Percentiles rank a stretch among this genome's conserved stretches.
Evolutionary conservation across 2,888 invertebrate species (phyloP).

Genomic region (Cremastobaeus sp.): DNA sequence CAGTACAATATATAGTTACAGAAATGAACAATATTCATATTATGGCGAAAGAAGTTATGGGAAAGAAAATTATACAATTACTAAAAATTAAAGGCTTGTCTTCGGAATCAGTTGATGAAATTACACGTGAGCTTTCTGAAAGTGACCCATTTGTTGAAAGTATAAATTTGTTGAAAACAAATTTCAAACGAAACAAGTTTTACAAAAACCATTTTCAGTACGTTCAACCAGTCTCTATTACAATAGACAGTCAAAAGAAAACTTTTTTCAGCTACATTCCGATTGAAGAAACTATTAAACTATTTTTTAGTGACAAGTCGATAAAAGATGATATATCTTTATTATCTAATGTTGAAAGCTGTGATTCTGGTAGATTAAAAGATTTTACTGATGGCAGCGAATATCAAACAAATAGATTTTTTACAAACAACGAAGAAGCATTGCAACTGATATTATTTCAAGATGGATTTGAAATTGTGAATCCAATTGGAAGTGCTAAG

Average conservation of each 20-base stretch:
- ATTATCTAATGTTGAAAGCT: background rate
- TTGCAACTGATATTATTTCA: constrained; percentile 65
- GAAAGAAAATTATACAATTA: background rate
- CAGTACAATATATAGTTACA: background rate
- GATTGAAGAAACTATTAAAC: constrained; percentile 10
- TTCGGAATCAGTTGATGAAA: background rate
- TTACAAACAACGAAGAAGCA: constrained; percentile 59
- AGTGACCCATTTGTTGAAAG: background rate
- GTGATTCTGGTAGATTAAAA: constrained; percentile 38
- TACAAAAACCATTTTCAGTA: constrained; percentile 4
- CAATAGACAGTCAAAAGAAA: background rate
- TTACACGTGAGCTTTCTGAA: background rate
- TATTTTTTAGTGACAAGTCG: constrained; percentile 5
- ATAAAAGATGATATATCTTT: background rate
- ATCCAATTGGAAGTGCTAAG: constrained; percentile 67
- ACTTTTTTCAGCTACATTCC: constrained; percentile 7
- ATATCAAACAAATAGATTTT: constrained; percentile 56
- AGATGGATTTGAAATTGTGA: constrained; percentile 68
- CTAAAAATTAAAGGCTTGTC: background rate
- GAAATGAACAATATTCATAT: background rate
- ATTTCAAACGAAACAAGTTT: constrained; percentile 16
- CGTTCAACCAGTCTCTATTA: background rate
- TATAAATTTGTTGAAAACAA: background rate
- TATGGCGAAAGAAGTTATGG: background rate
- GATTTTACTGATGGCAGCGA: constrained; percentile 9